Base-by-base conservation (phyloP, 2,113 vertebrate genomes). In the Xenus cinereus region DNA sequence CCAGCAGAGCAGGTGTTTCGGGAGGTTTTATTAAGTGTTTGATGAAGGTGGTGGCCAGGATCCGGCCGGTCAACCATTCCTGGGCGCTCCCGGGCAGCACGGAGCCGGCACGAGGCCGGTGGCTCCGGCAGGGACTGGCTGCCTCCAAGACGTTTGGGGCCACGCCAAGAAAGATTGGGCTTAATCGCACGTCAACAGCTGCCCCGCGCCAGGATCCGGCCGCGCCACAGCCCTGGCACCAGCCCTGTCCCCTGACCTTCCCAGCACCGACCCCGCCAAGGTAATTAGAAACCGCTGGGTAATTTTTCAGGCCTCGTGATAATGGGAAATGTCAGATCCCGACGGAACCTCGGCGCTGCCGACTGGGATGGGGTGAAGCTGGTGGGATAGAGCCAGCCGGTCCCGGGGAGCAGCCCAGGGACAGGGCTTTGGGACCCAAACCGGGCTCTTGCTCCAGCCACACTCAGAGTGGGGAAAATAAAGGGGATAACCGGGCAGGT, bases 131-230 rank as follows among this genome's bases (percentile, higher is more conserved):
- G 12, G 21, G 12, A 39, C 43, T 1, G 0, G 57, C 39, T 1
- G 0, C 24, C 18, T 56, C 53, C 0, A 0, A 68, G 73, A 16
- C 0, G 0, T 68, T 27, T 77, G 85, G 63, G 85, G 8, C 6
- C 1, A 0, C 0, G 78, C 86, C 95, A 95, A 35, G 54, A 66
- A 41, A 43, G 32, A 77, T 3, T 17, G 37, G 77, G 43, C 22
- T 93, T 57, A 64, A 73, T 62, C 23, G 3, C 28, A 4, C 9
- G 72, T 35, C 77, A 64, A 1, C 43, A 46, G 77, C 89, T 76
- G 57, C 28, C 68, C 57, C 4, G 2, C 7, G 1, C 68, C 73
- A 14, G 30, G 74, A 78, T 74, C 59, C 48, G 9, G 48, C 79
- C 20, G 1, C 5, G 39, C 16, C 18, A 3, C 46, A 60, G 84